Evolutionary conservation across 2,113 vertebrate species (phyloP).

Genomic region (Tyrannus savana): DNA sequence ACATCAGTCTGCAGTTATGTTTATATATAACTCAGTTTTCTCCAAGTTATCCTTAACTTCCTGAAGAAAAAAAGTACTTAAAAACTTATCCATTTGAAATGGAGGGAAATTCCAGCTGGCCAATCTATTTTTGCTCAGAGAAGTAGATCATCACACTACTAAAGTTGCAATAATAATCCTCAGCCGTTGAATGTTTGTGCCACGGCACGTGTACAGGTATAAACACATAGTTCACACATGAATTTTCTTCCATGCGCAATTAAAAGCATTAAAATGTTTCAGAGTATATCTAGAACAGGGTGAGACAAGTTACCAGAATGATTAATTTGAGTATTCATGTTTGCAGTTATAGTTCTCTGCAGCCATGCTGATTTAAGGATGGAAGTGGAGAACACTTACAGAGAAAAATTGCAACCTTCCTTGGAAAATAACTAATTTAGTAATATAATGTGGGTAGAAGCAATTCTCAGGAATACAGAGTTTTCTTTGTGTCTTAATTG

Average conservation of each 20-base stretch:
- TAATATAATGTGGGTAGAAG: neutral
- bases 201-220: neutral
- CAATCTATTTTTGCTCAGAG: neutral
- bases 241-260: neutral
- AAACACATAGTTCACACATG: neutral
- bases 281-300: neutral
- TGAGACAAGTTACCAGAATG: neutral
- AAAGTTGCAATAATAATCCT: neutral
- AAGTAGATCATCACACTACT: neutral
- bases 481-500: neutral
- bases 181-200: neutral
- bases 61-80: neutral
- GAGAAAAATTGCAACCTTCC: neutral
- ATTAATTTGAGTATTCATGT: neutral
- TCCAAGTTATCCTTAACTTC: neutral
- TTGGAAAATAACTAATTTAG: neutral
- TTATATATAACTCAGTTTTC: neutral
- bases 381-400: neutral
- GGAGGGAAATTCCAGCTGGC: neutral
- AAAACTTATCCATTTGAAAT: neutral
- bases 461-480: neutral
- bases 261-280: neutral
- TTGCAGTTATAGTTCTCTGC: neutral
- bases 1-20: neutral
- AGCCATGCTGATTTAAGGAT: neutral